Evolutionary conservation across 2,113 vertebrate genomes (phyloP).

Genomic region (Odobenus rosmarus): DNA sequence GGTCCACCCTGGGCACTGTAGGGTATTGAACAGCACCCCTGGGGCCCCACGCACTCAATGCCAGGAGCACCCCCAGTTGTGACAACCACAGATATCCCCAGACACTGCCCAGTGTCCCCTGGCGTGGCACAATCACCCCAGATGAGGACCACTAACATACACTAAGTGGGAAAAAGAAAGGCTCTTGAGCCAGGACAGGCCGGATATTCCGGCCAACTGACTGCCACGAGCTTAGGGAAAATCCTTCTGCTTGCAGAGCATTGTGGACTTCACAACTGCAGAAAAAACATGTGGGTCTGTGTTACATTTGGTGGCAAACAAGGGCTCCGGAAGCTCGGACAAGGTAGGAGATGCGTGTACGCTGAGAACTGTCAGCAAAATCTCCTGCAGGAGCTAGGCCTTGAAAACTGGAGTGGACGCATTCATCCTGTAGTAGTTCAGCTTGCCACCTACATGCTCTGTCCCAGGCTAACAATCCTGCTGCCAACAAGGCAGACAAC

Average conservation of each 20-base stretch:
- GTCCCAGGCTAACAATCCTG: background rate
- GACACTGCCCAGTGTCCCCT: background rate
- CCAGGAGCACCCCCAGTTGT: background rate
- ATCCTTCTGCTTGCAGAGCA: background rate
- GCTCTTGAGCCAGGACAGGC: background rate
- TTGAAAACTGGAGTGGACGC: background rate
- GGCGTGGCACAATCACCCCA: too few relatives aligned
- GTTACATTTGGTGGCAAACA: background rate
- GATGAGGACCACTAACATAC: too few relatives aligned
- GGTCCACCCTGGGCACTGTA: background rate
- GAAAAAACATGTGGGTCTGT: background rate
- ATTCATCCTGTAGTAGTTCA: background rate
- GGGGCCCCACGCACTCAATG: background rate
- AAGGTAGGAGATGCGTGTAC: accelerated
- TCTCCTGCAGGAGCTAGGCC: background rate
- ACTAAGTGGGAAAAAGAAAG: background rate
- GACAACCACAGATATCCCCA: background rate
- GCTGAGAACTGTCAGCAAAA: background rate
- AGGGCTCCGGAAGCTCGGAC: background rate
- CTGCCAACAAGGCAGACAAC: background rate
- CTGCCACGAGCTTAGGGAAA: background rate
- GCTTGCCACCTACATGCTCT: background rate
- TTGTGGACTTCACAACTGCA: background rate
- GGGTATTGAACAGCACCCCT: background rate
- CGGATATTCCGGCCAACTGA: background rate